Evolutionary conservation across 2,888 invertebrate genomes (phyloP).

Genomic region (Aspidiotus destructor): DNA sequence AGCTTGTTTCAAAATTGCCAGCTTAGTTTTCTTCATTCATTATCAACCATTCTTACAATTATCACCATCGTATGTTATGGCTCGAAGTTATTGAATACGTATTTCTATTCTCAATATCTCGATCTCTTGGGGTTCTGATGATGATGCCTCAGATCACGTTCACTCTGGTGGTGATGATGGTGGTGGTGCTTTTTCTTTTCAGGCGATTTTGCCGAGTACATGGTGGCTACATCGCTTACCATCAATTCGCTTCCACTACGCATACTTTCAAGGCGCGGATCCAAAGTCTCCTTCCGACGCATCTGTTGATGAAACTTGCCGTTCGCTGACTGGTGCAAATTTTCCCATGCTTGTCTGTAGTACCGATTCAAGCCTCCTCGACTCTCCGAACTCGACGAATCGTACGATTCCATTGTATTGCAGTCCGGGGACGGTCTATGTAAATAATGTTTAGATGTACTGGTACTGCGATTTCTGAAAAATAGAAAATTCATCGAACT

Average conservation of each 20-base stretch:
- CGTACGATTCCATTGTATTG: constrained; percentile 82
- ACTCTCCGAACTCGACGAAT: constrained; percentile 77
- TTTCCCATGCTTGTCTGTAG: constrained; percentile 88
- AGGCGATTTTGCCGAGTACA: constrained; percentile 44
- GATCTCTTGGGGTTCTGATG: constrained; percentile 25
- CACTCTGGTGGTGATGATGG: constrained; percentile 55
- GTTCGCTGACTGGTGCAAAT: constrained; percentile 71
- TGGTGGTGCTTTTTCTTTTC: constrained; percentile 62
- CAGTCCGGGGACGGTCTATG: constrained; percentile 83
- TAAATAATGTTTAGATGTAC: constrained; percentile 60
- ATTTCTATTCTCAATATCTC: constrained; percentile 9
- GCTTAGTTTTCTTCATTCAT: too few relatives aligned
- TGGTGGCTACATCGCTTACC: constrained; percentile 51
- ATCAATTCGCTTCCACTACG: constrained; percentile 69
- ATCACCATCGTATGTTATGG: too few relatives aligned
- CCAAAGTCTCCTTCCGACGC: constrained; percentile 60
- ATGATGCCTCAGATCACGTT: constrained; percentile 37
- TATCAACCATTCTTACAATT: too few relatives aligned
- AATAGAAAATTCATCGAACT: constrained; percentile 15
- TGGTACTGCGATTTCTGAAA: constrained; percentile 62
- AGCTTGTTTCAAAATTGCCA: too few relatives aligned
- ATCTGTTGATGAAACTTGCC: constrained; percentile 46
- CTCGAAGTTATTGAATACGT: too few relatives aligned
- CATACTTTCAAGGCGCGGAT: constrained; percentile 48
- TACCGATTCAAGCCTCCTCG: constrained; percentile 73